Conservation (phyloP, 2,113 vertebrate genomes). For the Nematolebias whitei region DNA sequence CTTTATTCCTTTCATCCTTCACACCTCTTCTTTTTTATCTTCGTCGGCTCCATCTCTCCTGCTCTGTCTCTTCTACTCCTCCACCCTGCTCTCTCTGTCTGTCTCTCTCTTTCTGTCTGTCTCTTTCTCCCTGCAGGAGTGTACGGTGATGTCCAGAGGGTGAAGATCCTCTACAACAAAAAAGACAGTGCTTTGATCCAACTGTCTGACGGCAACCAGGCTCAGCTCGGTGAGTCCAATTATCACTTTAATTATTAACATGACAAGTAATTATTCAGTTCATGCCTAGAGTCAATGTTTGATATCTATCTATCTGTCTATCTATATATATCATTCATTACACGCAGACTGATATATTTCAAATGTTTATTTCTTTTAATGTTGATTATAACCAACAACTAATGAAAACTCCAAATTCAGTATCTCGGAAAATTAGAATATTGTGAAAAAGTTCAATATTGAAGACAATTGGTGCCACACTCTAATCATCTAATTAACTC, state of each 20-base stretch:
- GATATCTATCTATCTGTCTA: too few relatives aligned
- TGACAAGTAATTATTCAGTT: too few relatives aligned
- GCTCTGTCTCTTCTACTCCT: conserved; percentile 68
- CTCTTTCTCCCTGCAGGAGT: conserved; percentile 86
- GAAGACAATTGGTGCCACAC: too few relatives aligned
- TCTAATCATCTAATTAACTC: too few relatives aligned
- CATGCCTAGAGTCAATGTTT: too few relatives aligned
- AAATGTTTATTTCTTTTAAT: too few relatives aligned
- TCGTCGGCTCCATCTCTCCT: conserved; percentile 78
- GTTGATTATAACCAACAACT: too few relatives aligned
- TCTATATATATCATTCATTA: too few relatives aligned
- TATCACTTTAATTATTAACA: background rate
- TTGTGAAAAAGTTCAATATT: too few relatives aligned
- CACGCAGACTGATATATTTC: too few relatives aligned
- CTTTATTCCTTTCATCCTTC: conserved; percentile 80
- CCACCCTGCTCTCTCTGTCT: conserved; percentile 28
- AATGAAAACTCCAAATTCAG: too few relatives aligned
- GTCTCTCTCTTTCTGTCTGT: conserved; percentile 38
- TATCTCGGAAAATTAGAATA: too few relatives aligned
- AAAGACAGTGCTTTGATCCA: conserved; percentile 99
- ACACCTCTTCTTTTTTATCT: conserved; percentile 72
- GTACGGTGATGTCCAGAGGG: conserved; percentile 98
- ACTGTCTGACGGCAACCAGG: conserved; percentile 97
- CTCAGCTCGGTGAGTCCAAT: conserved; percentile 89
- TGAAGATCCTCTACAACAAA: conserved; percentile 99